Conservation (phyloP, 2,113 vertebrate species). For the Grus americana region DNA sequence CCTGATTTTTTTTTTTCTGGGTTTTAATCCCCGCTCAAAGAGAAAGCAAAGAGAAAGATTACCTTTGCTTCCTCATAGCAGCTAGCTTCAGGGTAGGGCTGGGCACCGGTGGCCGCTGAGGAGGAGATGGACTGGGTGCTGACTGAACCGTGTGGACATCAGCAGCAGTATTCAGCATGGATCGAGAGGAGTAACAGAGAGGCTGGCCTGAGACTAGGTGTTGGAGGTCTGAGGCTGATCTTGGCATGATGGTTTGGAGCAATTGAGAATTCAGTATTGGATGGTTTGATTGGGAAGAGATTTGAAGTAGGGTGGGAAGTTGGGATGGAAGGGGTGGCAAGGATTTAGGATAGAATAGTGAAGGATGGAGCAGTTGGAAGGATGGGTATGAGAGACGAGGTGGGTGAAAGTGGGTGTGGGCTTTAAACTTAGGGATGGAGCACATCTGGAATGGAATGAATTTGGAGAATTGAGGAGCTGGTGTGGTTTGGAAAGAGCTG, state of each 20-base stretch:
- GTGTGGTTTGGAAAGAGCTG: background rate
- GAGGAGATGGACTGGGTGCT: background rate
- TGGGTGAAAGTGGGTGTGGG: background rate
- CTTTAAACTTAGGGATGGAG: background rate
- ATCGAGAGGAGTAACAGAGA: background rate
- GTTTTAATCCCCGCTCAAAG: background rate
- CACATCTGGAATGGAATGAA: background rate
- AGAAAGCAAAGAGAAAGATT: background rate
- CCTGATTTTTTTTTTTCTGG: background rate
- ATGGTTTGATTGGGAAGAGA: background rate
- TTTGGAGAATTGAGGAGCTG: background rate
- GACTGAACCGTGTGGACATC: accelerated
- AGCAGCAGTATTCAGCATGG: background rate
- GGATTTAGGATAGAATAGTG: background rate
- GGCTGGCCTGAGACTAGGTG: background rate
- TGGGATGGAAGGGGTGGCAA: background rate
- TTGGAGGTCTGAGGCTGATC: background rate
- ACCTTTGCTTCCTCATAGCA: background rate
- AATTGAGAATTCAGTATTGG: background rate
- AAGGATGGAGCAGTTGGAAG: background rate
- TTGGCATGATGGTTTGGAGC: background rate
- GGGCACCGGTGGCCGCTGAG: background rate
- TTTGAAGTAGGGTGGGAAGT: background rate
- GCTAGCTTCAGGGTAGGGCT: background rate
- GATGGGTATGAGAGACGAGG: background rate